phyloP scores from a whole-genome alignment of 2,113 vertebrate genomes.

The Procavia capensis region DNA sequence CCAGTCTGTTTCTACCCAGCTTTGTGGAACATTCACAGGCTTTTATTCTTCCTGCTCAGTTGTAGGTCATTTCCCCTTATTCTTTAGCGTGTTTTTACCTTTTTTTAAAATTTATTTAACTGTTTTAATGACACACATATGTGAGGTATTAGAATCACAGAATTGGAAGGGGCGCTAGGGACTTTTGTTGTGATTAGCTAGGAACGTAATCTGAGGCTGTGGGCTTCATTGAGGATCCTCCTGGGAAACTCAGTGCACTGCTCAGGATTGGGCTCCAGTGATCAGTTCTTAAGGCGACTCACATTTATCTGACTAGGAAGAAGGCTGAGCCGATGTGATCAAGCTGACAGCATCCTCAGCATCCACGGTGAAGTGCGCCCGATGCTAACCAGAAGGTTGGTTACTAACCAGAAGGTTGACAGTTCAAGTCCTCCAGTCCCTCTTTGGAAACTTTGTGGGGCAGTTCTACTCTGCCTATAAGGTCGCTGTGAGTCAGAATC shows the following conservation, averaged over 20 bases:
- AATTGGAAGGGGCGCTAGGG: not conserved
- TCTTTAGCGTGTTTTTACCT: not conserved
- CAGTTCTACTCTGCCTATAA: too few species aligned
- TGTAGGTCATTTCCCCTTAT: not conserved
- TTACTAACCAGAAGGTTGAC: too few species aligned
- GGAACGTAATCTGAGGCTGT: not conserved
- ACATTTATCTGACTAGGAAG: not conserved
- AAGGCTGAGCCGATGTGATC: not conserved
- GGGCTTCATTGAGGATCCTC: not conserved
- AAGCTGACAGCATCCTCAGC: not conserved
- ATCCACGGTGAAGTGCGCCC: too few species aligned
- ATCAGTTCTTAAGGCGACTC: not conserved
- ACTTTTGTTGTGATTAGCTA: not conserved
- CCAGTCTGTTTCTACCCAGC: conserved; percentile 12
- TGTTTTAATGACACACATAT: not conserved
- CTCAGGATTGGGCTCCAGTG: not conserved
- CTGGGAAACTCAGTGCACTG: not conserved
- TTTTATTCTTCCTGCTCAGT: not conserved
- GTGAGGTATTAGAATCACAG: not conserved
- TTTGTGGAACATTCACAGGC: not conserved
- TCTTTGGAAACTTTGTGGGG: too few species aligned
- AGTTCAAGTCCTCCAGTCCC: too few species aligned
- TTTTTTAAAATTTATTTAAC: not conserved
- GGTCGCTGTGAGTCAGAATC: too few species aligned
- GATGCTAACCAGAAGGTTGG: too few species aligned